Conservation (phyloP, 2,797 vertebrate genomes). For the Mormyrops attenuatus region DNA sequence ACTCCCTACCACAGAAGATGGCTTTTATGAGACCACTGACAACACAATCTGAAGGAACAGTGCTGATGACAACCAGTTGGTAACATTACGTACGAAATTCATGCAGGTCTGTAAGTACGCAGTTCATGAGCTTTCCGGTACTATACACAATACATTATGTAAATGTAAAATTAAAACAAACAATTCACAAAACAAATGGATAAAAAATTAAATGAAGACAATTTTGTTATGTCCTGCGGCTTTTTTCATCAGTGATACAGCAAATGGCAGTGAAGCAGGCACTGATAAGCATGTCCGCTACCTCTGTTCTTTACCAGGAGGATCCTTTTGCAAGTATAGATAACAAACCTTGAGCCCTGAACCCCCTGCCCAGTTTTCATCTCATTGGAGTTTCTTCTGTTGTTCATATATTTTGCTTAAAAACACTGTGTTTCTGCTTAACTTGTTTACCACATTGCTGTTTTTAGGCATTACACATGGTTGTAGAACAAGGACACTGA, state of each 20-base stretch:
- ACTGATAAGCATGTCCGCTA: neutral
- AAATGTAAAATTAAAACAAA: neutral
- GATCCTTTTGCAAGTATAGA: neutral
- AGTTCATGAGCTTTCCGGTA: neutral
- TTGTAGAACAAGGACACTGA: neutral
- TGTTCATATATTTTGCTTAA: neutral
- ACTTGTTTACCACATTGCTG: neutral
- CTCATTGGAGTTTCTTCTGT: neutral
- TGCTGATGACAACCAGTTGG: neutral
- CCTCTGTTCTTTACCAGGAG: neutral
- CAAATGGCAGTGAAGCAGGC: neutral
- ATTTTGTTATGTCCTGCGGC: neutral
- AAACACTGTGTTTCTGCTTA: neutral
- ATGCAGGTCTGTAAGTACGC: neutral
- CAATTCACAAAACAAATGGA: neutral
- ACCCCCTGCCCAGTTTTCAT: neutral
- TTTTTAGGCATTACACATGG: neutral
- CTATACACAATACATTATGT: neutral
- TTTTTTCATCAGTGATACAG: neutral
- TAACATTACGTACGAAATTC: neutral
- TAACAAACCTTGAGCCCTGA: neutral
- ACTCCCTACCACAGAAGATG: conserved; percentile 56
- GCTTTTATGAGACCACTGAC: neutral
- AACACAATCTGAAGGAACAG: neutral
- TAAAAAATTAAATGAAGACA: neutral